phyloP scores from a whole-genome alignment of 1,140 invertebrate genomes.

The Camponotus vicinus region DNA sequence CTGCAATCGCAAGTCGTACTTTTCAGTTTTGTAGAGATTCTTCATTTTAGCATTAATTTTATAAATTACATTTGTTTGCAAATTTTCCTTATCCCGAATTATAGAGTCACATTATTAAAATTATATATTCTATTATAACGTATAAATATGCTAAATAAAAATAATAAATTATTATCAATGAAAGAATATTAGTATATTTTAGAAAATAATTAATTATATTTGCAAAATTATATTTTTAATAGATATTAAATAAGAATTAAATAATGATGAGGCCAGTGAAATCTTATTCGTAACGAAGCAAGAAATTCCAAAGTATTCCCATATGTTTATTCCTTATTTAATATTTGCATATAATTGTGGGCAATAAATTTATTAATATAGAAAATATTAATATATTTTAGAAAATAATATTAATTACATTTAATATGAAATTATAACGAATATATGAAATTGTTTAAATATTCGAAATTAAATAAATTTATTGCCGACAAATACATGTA shows the following conservation, averaged over 20 bases:
- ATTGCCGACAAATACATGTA: neutral
- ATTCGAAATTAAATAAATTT: neutral
- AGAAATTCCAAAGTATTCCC: neutral
- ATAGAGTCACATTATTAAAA: neutral
- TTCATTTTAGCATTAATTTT: neutral
- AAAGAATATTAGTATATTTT: too few species aligned
- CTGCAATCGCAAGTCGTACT: neutral
- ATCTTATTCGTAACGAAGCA: too few species aligned
- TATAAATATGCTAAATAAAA: neutral
- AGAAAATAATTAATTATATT: too few species aligned
- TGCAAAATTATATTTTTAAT: too few species aligned
- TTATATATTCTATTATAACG: neutral
- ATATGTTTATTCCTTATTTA: too few species aligned
- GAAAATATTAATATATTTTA: neutral
- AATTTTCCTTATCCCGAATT: neutral
- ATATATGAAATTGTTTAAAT: neutral
- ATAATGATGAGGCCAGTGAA: too few species aligned
- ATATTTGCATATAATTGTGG: neutral
- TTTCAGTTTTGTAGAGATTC: neutral
- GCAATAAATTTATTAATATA: too few species aligned
- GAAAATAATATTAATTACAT: constrained; percentile 5
- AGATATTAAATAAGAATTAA: too few species aligned
- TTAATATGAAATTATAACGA: neutral
- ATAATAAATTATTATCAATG: too few species aligned
- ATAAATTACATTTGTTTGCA: neutral